These are phyloP conservation scores for Conchocele bisecta DNA, from an alignment of 2,888 invertebrate species.

Conservation along the genomic window DNA sequence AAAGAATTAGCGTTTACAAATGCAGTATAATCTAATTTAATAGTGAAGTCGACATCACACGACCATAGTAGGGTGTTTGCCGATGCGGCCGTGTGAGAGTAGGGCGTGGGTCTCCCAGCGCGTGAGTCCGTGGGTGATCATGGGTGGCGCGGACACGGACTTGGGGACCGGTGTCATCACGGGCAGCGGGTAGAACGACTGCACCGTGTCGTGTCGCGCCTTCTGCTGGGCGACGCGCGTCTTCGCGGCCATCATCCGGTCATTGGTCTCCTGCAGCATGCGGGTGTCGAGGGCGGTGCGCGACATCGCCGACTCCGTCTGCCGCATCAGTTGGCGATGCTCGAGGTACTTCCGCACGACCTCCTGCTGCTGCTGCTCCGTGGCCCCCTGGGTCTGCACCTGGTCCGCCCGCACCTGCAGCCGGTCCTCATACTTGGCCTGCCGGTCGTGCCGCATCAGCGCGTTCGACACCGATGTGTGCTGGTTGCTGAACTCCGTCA, in stretches of 20 bases:
- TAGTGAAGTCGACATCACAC: conserved; percentile 24
- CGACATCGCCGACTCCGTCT: conserved; percentile 78
- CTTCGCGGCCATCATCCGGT: conserved; percentile 75
- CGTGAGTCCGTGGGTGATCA: conserved; percentile 61
- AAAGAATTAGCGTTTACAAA: neutral
- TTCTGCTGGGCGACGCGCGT: conserved; percentile 76
- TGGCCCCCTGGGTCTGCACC: conserved; percentile 60
- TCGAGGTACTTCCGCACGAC: conserved; percentile 79
- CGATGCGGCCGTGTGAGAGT: conserved; percentile 65
- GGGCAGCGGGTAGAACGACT: conserved; percentile 74
- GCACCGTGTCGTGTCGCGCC: conserved; percentile 68
- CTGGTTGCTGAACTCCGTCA: conserved; percentile 79
- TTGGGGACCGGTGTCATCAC: conserved; percentile 61
- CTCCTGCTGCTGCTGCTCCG: conserved; percentile 75
- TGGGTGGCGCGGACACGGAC: conserved; percentile 50
- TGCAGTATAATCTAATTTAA: neutral
- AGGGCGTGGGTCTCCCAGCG: conserved; percentile 66
- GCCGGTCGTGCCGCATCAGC: conserved; percentile 78
- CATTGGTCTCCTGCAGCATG: conserved; percentile 79
- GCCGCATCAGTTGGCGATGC: conserved; percentile 79
- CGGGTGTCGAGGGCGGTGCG: conserved; percentile 76
- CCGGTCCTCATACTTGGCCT: conserved; percentile 73
- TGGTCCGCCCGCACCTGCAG: conserved; percentile 57
- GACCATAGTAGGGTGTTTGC: conserved; percentile 68
- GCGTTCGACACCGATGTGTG: conserved; percentile 82